Percentiles rank a stretch among this genome's conserved stretches.
phyloP scores from a whole-genome alignment of 2,113 vertebrate species.

The Hippocampus zosterae region DNA sequence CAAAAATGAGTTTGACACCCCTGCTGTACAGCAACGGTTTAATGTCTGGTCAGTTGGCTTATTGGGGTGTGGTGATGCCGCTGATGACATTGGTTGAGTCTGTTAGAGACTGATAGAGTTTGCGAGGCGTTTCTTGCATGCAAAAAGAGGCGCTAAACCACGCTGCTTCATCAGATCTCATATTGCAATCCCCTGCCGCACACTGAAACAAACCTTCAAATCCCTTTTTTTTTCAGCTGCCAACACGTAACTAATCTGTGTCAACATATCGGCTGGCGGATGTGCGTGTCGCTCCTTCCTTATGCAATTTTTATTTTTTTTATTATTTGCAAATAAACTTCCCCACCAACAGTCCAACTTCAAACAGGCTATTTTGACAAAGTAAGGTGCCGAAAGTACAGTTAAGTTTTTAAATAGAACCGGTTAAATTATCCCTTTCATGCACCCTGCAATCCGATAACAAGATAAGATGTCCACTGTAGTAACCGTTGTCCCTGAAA shows the following conservation, averaged over 20 bases:
- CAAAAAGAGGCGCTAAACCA: constrained; percentile 20
- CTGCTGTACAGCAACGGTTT: constrained; percentile 1
- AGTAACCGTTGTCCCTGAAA: no score
- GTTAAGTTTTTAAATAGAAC: no score
- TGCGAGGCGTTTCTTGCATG: constrained; percentile 32
- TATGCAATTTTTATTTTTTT: no score
- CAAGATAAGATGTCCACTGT: no score
- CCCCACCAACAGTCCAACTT: background rate
- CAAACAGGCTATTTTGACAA: background rate
- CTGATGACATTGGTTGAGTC: constrained; percentile 25
- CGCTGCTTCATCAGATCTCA: background rate
- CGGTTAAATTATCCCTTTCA: no score
- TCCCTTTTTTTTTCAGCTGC: background rate
- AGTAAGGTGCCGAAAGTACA: no score
- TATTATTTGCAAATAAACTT: background rate
- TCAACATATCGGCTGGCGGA: background rate
- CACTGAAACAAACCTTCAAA: background rate
- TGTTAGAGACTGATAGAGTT: constrained; percentile 23
- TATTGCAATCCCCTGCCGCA: background rate
- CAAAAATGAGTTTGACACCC: no score
- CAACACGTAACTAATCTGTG: background rate
- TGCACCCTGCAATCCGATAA: no score
- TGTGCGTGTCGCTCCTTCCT: background rate
- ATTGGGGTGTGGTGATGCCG: constrained; percentile 22
- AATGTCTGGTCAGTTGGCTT: constrained; percentile 40